phyloP scores from a whole-genome alignment of 2,797 vertebrate species.

The Lutjanus argentimaculatus region DNA sequence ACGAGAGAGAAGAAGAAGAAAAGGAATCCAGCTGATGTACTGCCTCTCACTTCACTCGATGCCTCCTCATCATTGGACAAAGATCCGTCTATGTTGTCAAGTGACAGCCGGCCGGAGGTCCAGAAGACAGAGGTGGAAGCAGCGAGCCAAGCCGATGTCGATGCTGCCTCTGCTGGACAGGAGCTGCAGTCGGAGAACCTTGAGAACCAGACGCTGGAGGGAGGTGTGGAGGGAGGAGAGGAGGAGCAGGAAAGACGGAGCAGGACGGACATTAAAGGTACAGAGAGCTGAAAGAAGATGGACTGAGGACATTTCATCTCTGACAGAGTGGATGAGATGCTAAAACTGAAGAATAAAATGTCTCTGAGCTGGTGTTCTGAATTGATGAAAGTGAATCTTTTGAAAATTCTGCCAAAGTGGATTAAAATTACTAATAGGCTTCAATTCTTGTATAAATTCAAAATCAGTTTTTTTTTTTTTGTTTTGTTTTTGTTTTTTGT shows the following conservation, averaged over 20 bases:
- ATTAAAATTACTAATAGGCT: too few species aligned
- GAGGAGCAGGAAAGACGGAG: neutral
- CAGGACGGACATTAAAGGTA: slow-evolving; percentile 34
- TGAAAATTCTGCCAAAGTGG: neutral
- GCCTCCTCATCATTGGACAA: neutral
- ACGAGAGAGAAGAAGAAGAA: neutral
- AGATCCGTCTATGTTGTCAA: neutral
- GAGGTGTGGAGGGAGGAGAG: neutral
- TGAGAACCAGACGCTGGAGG: slow-evolving; percentile 3
- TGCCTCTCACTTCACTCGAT: neutral
- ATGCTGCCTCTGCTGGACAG: neutral
- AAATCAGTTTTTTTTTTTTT: too few species aligned
- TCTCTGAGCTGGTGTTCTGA: neutral
- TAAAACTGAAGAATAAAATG: too few species aligned
- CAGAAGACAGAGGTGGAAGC: slow-evolving; percentile 14
- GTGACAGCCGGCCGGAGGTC: neutral
- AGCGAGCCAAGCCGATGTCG: neutral
- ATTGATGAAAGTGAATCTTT: too few species aligned
- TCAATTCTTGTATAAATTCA: fast-evolving
- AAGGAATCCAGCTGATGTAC: neutral
- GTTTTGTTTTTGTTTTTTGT: too few species aligned
- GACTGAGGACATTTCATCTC: neutral
- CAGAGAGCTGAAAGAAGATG: neutral
- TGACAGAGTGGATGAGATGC: fast-evolving
- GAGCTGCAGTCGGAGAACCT: neutral